Percentiles rank a stretch among this genome's conserved stretches.
phyloP scores from a whole-genome alignment of 2,888 invertebrate species.

The Synergus umbraculus region DNA sequence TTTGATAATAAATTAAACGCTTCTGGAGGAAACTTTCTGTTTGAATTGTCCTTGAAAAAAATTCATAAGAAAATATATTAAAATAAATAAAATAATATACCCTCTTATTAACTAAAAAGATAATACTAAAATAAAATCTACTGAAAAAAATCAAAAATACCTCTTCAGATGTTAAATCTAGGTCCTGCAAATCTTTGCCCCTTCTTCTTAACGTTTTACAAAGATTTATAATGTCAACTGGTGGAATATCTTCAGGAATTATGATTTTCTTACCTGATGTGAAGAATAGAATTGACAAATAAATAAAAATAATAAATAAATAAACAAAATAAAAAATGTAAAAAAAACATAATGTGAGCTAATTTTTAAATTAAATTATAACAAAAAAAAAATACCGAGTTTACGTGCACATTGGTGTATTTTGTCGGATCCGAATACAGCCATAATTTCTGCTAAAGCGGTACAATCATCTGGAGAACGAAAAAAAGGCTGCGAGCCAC shows the following conservation, averaged over 20 bases:
- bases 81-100: conserved; percentile 41
- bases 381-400: conserved; percentile 81
- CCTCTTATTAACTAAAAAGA: background rate
- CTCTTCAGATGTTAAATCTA: conserved; percentile 57
- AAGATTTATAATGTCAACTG: conserved; percentile 75
- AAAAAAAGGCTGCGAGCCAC: conserved; percentile 91
- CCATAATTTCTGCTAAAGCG: conserved; percentile 89
- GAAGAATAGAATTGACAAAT: conserved; percentile 47
- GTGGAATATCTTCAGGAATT: conserved; percentile 78
- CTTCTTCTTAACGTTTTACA: conserved; percentile 72
- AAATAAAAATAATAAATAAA: conserved; percentile 41
- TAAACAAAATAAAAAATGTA: conserved; percentile 44
- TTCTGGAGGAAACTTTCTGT: conserved; percentile 81
- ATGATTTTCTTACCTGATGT: conserved; percentile 79
- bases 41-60: conserved; percentile 62
- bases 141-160: conserved; percentile 62
- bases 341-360: conserved; percentile 49
- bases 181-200: conserved; percentile 52
- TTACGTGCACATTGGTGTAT: conserved; percentile 84
- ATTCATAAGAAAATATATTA: conserved; percentile 61
- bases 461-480: conserved; percentile 88
- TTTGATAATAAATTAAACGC: conserved; percentile 86
- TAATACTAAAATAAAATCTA: conserved; percentile 45
- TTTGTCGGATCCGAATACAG: conserved; percentile 86
- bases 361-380: conserved; percentile 41